Conservation (phyloP, 2,113 vertebrate genomes). For the Prochilodus magdalenae region DNA sequence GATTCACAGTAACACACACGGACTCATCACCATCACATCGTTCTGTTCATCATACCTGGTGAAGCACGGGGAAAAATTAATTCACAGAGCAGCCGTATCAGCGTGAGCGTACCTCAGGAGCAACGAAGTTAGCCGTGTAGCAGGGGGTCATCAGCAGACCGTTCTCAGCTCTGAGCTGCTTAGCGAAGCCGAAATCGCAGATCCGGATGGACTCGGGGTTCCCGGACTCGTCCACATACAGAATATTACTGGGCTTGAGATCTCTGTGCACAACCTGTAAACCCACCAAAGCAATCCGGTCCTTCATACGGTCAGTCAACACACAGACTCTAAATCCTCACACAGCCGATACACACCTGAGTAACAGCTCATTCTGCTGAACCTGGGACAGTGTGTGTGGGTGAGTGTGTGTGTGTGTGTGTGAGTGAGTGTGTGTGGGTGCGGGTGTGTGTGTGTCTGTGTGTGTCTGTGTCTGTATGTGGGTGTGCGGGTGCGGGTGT, state of each 20-base stretch:
- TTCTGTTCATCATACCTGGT: too few species aligned
- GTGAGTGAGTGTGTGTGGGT: too few species aligned
- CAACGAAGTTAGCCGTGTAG: constrained; percentile 90
- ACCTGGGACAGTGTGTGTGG: too few species aligned
- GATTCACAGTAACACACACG: constrained; percentile 35
- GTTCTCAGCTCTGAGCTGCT: constrained; percentile 86
- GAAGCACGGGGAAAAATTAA: too few species aligned
- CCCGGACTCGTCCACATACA: constrained; percentile 86
- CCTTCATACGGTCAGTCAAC: not conserved
- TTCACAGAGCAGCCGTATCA: too few species aligned
- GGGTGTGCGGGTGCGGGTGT: not conserved
- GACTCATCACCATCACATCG: too few species aligned
- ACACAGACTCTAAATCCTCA: too few species aligned
- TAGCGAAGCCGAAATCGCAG: constrained; percentile 90
- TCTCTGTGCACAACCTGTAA: constrained; percentile 87
- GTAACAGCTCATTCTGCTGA: too few species aligned
- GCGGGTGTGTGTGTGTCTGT: too few species aligned
- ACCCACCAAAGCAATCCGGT: not conserved
- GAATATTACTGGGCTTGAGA: constrained; percentile 78
- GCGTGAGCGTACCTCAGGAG: constrained; percentile 82
- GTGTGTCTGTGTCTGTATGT: too few species aligned
- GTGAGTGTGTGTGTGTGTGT: too few species aligned
- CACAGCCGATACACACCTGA: not conserved
- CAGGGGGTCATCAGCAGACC: constrained; percentile 87
- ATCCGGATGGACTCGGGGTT: constrained; percentile 88